Conservation (phyloP, 2,888 invertebrate genomes). For the Drosophila phalerata region DNA sequence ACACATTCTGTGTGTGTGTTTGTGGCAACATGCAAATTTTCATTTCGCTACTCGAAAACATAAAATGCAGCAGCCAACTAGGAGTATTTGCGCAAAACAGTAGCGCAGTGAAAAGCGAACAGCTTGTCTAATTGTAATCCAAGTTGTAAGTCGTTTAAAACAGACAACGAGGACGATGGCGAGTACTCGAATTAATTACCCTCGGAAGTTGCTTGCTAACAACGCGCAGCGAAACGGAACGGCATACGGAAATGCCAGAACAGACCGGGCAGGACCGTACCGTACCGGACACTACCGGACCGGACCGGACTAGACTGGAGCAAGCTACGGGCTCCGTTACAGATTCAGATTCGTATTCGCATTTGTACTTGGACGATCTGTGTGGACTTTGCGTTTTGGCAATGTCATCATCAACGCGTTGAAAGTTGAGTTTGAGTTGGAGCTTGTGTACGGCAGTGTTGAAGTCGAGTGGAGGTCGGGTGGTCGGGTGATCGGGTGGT, state of each 20-base stretch:
- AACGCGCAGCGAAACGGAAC: slow-evolving; percentile 77
- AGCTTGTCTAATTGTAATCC: slow-evolving; percentile 86
- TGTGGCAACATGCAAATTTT: slow-evolving; percentile 75
- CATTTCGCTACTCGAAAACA: slow-evolving; percentile 36
- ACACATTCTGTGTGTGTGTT: slow-evolving; percentile 25
- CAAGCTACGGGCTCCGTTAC: slow-evolving; percentile 24
- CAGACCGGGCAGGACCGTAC: slow-evolving; percentile 35
- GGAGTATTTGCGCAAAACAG: slow-evolving; percentile 73
- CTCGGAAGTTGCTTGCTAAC: slow-evolving; percentile 83
- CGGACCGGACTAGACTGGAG: slow-evolving; percentile 28
- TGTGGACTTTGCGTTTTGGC: slow-evolving; percentile 72
- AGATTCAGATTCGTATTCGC: slow-evolving; percentile 39
- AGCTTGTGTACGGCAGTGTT: slow-evolving; percentile 64
- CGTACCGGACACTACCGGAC: slow-evolving; percentile 30
- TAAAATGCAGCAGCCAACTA: slow-evolving; percentile 65
- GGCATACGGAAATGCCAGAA: slow-evolving; percentile 73
- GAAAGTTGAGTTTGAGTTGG: slow-evolving; percentile 66
- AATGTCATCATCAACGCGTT: slow-evolving; percentile 76
- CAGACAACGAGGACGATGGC: slow-evolving; percentile 76
- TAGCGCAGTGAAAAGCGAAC: slow-evolving; percentile 62
- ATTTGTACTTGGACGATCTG: slow-evolving; percentile 44
- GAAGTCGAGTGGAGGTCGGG: slow-evolving; percentile 46
- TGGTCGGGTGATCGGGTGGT: slow-evolving; percentile 34
- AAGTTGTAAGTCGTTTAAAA: slow-evolving; percentile 85
- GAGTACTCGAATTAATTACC: slow-evolving; percentile 85